phyloP scores from a whole-genome alignment of 2,113 vertebrate species.

The Tupaia chinensis region DNA sequence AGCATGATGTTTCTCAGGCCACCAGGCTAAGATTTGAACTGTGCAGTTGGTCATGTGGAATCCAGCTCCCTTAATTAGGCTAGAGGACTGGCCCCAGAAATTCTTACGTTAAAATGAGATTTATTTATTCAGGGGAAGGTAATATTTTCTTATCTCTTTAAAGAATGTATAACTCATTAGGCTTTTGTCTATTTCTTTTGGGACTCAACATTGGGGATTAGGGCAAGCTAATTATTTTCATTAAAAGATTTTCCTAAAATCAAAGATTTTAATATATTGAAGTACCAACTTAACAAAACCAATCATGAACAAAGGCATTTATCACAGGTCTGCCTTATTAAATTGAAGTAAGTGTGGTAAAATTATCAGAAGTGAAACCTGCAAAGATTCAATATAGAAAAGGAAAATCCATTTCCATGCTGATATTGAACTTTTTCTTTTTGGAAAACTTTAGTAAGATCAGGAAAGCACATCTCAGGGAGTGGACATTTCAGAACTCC shows the following conservation, averaged over 20 bases:
- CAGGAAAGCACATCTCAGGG: not conserved
- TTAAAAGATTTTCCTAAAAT: not conserved
- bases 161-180: not conserved
- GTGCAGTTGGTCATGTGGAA: too few relatives aligned
- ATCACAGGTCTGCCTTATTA: not conserved
- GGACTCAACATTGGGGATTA: not conserved
- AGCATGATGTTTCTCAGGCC: too few relatives aligned
- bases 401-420: not conserved
- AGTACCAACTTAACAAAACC: not conserved
- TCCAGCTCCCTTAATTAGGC: too few relatives aligned
- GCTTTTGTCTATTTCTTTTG: not conserved
- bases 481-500: not conserved
- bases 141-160: not conserved
- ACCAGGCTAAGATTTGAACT: too few relatives aligned
- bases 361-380: not conserved
- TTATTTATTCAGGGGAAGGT: not conserved
- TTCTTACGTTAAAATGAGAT: not conserved
- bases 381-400: not conserved
- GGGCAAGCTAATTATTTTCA: not conserved
- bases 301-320: not conserved
- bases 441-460: not conserved
- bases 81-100: not conserved
- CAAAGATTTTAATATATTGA: not conserved
- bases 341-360: not conserved
- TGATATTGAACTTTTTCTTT: not conserved